Evolutionary conservation across 2,888 invertebrate genomes (phyloP).

Genomic region (Griposia aprilina): DNA sequence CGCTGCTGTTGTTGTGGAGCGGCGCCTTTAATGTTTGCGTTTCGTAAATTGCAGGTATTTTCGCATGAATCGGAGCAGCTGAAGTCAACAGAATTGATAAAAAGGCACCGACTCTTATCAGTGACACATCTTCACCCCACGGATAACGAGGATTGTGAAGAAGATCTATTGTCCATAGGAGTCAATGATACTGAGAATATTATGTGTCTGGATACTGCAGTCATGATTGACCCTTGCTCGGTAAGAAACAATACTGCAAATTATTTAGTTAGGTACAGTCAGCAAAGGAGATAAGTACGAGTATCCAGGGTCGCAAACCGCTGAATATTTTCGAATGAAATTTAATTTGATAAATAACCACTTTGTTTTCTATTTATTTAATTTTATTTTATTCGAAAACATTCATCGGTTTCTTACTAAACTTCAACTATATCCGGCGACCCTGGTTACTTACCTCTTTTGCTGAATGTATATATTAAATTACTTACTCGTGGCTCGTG

Average conservation of each 20-base stretch:
- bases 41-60: neutral
- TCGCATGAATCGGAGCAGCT: conserved; percentile 37
- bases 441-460: no score
- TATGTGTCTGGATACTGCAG: conserved; percentile 80
- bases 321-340: no score
- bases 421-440: no score
- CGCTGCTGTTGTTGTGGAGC: no score
- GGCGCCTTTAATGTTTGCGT: neutral
- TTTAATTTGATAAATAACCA: no score
- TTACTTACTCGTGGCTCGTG: neutral
- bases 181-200: conserved; percentile 68
- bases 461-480: no score
- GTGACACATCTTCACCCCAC: conserved; percentile 80
- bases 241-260: conserved; percentile 64
- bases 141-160: conserved; percentile 72
- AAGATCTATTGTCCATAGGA: conserved; percentile 70
- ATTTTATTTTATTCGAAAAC: no score
- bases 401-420: no score
- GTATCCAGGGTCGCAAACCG: no score
- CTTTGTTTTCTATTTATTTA: no score
- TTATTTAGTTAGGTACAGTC: neutral
- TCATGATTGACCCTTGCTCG: conserved; percentile 75
- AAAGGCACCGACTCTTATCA: conserved; percentile 73
- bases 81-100: conserved; percentile 72
- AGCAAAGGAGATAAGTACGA: no score